Evolutionary conservation across 2,888 invertebrate species (phyloP).

Genomic region (Marronus borbonicus): DNA sequence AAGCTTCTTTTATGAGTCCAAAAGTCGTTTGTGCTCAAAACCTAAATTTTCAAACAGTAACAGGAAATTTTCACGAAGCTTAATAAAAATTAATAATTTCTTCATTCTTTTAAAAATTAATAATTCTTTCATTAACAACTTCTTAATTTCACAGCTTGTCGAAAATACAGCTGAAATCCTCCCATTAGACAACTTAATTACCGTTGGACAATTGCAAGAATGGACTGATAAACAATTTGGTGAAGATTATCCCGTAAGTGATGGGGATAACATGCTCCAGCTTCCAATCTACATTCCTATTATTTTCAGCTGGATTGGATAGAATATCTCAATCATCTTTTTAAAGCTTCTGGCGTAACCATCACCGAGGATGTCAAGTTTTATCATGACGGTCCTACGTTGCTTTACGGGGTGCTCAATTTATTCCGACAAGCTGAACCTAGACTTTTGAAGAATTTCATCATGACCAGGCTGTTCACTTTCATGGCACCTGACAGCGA

Average conservation of each 20-base stretch:
- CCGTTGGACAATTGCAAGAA: conserved; percentile 58
- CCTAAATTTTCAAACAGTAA: too few species aligned
- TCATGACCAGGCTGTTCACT: conserved; percentile 65
- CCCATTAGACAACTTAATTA: conserved; percentile 34
- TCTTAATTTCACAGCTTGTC: conserved; percentile 1
- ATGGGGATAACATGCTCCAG: neutral
- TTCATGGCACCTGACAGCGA: conserved; percentile 67
- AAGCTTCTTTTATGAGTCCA: too few species aligned
- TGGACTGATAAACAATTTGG: conserved; percentile 59
- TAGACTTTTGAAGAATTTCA: conserved; percentile 65
- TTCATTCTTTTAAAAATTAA: too few species aligned
- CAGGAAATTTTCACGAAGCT: too few species aligned
- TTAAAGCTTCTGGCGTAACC: conserved; percentile 61
- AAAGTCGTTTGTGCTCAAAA: too few species aligned
- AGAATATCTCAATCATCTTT: conserved; percentile 63
- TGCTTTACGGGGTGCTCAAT: conserved; percentile 64
- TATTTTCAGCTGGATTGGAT: conserved; percentile 66
- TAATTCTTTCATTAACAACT: neutral
- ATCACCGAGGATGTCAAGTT: conserved; percentile 62
- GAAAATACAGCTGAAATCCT: conserved; percentile 25
- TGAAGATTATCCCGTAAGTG: conserved; percentile 51
- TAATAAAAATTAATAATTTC: too few species aligned
- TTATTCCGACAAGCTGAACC: conserved; percentile 62
- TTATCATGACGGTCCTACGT: conserved; percentile 54
- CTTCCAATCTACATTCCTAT: neutral